Base-by-base conservation (phyloP, 2,113 vertebrate species). In the Sceloporus undulatus region DNA sequence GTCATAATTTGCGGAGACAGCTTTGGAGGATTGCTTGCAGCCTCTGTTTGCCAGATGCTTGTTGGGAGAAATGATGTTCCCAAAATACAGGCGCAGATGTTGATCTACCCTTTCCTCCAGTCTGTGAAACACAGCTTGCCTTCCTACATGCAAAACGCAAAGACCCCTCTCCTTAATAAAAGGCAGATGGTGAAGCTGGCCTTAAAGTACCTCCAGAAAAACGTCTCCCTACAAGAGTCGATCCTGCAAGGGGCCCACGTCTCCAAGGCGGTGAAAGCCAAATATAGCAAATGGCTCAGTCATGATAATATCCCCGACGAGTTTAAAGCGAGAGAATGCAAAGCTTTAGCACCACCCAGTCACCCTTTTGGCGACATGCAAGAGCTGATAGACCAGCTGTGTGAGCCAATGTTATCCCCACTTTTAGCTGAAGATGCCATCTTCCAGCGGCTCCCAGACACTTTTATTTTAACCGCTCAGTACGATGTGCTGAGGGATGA, bases 31-130 rank as follows among this genome's bases (percentile, higher is more conserved):
- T 95, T 95, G 88, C 27, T 94, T 87, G 93, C 90, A n/a, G 94
- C 95, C 4, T 91, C 91, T 1, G 80, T 97, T 74, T 96, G 95
- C 92, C 97, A 97, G 91, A 91, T 80, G 79, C 91, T 98, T 81
- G 92, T 93, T 29, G 89, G 81, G 42, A 94, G 84, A 82, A 86
- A 91, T 73, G 93, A 95, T 42, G 92, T 97, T 94, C 95, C 95
- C 7, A 85, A 87, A 80, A 94, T 96, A 78, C 91, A 95, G 21
- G 97, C 97, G 89, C 97, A 97, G 92, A 88, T 97, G 85, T 93
- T 98, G 84, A 92, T 98, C 93, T 97, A 96, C 83, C 97, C 97
- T 1, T n/a, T 87, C 0, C 70, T 98, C 81, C 97, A 98, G 94
- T 94, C 94, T 93, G 95, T 91, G 25, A 90, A 62, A 70, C 59